phyloP scores from a whole-genome alignment of 2,113 vertebrate genomes.

The Larimichthys polyactis region DNA sequence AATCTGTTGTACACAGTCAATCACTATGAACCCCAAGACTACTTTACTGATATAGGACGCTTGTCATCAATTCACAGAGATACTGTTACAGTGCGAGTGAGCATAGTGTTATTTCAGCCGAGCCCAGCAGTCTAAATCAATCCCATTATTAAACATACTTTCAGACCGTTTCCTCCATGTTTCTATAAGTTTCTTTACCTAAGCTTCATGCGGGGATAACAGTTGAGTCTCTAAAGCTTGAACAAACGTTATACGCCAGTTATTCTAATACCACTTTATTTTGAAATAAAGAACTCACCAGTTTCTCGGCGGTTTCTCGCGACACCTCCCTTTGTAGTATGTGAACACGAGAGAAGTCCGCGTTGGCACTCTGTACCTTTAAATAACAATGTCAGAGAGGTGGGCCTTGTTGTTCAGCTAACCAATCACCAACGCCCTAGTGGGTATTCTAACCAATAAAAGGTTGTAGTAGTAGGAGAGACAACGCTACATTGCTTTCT shows the following conservation, averaged over 20 bases:
- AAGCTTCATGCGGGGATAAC: background rate
- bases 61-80: background rate
- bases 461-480: background rate
- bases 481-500: no score
- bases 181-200: no score
- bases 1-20: background rate
- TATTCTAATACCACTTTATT: background rate
- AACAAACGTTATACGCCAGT: background rate
- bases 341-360: slow-evolving; percentile 25
- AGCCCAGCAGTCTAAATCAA: background rate
- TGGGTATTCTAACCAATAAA: slow-evolving; percentile 46
- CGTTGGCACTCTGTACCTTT: slow-evolving; percentile 77
- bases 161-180: background rate
- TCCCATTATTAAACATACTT: background rate
- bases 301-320: background rate
- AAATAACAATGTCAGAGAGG: slow-evolving; percentile 62
- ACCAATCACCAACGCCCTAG: slow-evolving; percentile 48
- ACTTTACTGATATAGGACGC: background rate
- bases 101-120: background rate
- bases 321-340: background rate
- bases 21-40: background rate
- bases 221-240: background rate
- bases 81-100: background rate
- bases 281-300: slow-evolving; percentile 56
- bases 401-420: slow-evolving; percentile 7